Conservation (phyloP, 2,888 invertebrate genomes). For the Capitulum mitella region DNA sequence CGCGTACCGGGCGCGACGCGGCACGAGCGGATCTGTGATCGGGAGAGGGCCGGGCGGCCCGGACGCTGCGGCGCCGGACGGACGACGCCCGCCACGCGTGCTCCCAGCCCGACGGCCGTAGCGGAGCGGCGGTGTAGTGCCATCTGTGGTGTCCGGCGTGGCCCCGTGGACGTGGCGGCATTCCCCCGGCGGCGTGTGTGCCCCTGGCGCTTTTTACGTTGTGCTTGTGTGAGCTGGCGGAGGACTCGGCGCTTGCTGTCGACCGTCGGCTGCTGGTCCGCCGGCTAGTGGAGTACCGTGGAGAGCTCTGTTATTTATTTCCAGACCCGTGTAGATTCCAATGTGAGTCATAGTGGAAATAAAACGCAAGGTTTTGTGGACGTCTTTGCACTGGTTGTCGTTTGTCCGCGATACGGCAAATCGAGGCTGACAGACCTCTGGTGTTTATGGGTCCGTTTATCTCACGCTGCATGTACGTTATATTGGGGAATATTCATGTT, state of each 20-base stretch:
- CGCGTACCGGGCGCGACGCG: background rate
- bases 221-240: background rate
- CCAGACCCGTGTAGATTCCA: background rate
- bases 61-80: background rate
- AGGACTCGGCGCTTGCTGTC: no score
- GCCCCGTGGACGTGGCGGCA: background rate
- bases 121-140: no score
- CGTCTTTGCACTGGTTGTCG: no score
- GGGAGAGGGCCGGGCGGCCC: background rate
- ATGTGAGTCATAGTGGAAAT: background rate
- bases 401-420: no score
- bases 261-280: no score
- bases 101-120: background rate
- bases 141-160: background rate
- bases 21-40: background rate
- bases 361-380: background rate
- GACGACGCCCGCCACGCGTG: background rate
- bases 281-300: no score
- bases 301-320: background rate
- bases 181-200: background rate
- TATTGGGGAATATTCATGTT: no score
- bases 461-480: no score
- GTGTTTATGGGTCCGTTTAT: no score
- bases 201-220: conserved; percentile 5
- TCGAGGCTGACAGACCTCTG: no score